phyloP scores from a whole-genome alignment of 2,113 vertebrate species.

The Bucco capensis region DNA sequence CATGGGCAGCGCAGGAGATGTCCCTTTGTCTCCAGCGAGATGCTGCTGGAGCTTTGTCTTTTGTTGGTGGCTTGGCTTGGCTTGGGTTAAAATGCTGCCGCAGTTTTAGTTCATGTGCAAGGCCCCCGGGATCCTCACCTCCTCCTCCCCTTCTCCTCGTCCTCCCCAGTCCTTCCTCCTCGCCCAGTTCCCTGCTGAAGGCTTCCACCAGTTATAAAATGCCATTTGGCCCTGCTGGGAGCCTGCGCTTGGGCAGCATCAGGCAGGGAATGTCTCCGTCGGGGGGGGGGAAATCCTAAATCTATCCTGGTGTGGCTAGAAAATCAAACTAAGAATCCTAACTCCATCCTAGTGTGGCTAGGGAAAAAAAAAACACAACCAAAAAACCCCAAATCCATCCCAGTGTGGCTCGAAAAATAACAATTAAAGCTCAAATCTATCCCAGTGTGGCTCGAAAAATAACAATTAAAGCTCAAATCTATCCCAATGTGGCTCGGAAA shows the following conservation, averaged over 20 bases:
- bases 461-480: no score
- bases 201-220: constrained; percentile 49
- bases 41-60: neutral
- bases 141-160: neutral
- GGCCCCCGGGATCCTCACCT: neutral
- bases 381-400: no score
- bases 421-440: no score
- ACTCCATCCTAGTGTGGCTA: no score
- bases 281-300: no score
- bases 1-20: neutral
- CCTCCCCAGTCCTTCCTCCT: neutral
- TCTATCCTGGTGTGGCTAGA: no score
- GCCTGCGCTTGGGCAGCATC: neutral
- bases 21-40: constrained; percentile 12
- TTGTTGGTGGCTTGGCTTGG: neutral
- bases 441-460: no score
- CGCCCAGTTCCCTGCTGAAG: neutral
- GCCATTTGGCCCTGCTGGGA: constrained; percentile 53
- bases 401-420: no score
- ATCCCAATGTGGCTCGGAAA: no score
- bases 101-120: constrained; percentile 50
- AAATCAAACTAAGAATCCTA: no score
- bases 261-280: neutral
- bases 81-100: constrained; percentile 23
- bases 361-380: no score